These are phyloP conservation scores for Rhagium mordax DNA, from an alignment of 2,888 invertebrate genomes.

Conservation along the genomic window DNA sequence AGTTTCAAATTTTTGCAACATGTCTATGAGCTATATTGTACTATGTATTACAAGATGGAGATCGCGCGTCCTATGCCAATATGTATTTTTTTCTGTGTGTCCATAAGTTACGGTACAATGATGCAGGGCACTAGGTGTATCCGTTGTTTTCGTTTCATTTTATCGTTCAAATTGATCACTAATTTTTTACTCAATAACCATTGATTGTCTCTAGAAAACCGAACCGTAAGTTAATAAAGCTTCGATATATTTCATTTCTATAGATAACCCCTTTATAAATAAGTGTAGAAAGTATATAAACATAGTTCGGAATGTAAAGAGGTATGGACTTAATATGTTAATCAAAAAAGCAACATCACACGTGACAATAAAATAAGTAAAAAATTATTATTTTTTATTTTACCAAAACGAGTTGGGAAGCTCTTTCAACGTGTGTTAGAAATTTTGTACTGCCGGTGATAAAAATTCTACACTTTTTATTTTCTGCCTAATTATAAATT, in stretches of 20 bases:
- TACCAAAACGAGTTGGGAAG: conserved; percentile 37
- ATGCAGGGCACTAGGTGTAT: too few species aligned
- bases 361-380: conserved; percentile 20
- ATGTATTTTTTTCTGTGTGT: too few species aligned
- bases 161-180: background rate
- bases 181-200: background rate
- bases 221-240: background rate
- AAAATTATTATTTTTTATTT: background rate
- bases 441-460: conserved; percentile 50
- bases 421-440: conserved; percentile 30
- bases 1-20: too few species aligned
- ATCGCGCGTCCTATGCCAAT: too few species aligned
- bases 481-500: conserved; percentile 8
- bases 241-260: background rate
- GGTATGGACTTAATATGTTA: conserved; percentile 37
- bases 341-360: conserved; percentile 21
- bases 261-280: background rate
- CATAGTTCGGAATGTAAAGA: conserved; percentile 46
- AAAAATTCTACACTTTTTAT: conserved; percentile 25
- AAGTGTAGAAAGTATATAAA: background rate
- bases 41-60: too few species aligned
- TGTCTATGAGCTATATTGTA: too few species aligned
- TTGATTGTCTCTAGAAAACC: background rate
- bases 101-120: too few species aligned
- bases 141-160: too few species aligned